Evolutionary conservation across 92 coral and sea anemone species (phyloP), one percentile per base, ranked within the genome.

Genomic region (Plumapathes pennacea): DNA sequence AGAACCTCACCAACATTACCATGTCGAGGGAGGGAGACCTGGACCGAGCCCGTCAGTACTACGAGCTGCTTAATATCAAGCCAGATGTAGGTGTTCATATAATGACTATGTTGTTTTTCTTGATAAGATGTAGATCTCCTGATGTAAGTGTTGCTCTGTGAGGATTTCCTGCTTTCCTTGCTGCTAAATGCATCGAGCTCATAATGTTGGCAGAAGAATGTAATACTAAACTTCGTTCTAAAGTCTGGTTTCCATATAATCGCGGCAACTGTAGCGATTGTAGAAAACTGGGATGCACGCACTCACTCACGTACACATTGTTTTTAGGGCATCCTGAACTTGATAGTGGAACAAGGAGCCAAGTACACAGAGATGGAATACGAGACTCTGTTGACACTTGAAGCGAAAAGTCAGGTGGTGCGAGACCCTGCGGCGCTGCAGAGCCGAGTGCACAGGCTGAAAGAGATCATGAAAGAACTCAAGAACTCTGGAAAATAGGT

Each of bases 61-160:
- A 94, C 32, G 96, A 94, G 46, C 83, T 94, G 42, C 82, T 94
- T 36, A 84, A 94, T 74, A 79, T 74, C 21, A 92, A 88, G 72
- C 94, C 90, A 22, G 98, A 89, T 55, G 98, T 92, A 73, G 79
- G 97, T 87, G n/a, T n/a, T n/a, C n/a, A n/a, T n/a, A n/a, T n/a
- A n/a, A n/a, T n/a, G n/a, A n/a, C n/a, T n/a, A n/a, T n/a, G n/a
- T n/a, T n/a, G n/a, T n/a, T n/a, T n/a, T n/a, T n/a, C n/a, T n/a
- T n/a, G n/a, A n/a, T n/a, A n/a, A n/a, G n/a, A n/a, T n/a, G n/a
- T n/a, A n/a, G n/a, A n/a, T n/a, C n/a, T n/a, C n/a, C n/a, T n/a
- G n/a, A n/a, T n/a, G n/a, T n/a, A n/a, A n/a, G n/a, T n/a, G n/a
- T n/a, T n/a, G n/a, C n/a, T n/a, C n/a, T n/a, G n/a, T n/a, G n/a